Evolutionary conservation across 2,888 invertebrate species (phyloP).

Genomic region (Sycophila texana): DNA sequence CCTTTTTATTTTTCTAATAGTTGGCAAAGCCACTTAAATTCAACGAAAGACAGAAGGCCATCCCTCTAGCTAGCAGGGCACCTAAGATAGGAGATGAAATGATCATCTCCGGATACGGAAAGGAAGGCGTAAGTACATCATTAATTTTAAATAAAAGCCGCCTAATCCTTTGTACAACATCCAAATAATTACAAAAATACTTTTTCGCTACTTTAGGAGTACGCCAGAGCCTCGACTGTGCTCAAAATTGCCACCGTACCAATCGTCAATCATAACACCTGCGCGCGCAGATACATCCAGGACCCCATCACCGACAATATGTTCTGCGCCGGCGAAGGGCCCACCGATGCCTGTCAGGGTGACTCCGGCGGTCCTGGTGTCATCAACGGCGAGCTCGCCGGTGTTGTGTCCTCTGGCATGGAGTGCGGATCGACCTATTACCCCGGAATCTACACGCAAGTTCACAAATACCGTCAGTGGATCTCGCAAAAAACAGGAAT

Average conservation of each 20-base stretch:
- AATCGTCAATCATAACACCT: slow-evolving; percentile 42
- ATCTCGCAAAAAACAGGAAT: slow-evolving; percentile 27
- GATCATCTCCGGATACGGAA: slow-evolving; percentile 56
- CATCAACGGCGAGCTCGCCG: slow-evolving; percentile 53
- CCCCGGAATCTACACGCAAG: slow-evolving; percentile 56
- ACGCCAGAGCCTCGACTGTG: slow-evolving; percentile 32
- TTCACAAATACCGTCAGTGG: slow-evolving; percentile 55
- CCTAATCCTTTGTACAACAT: neutral
- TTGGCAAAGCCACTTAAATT: slow-evolving; percentile 41
- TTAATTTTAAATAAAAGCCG: neutral
- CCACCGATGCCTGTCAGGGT: slow-evolving; percentile 57
- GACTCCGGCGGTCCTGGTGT: slow-evolving; percentile 59
- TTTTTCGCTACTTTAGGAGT: slow-evolving; percentile 40
- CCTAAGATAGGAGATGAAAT: slow-evolving; percentile 47
- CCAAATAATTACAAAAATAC: neutral
- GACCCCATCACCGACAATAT: slow-evolving; percentile 52
- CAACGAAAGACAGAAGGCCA: slow-evolving; percentile 42
- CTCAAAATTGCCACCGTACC: slow-evolving; percentile 50
- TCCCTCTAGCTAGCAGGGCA: slow-evolving; percentile 37
- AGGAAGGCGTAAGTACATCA: slow-evolving; percentile 46
- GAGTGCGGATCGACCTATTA: slow-evolving; percentile 53
- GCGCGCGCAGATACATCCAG: slow-evolving; percentile 42
- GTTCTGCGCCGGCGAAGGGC: slow-evolving; percentile 54
- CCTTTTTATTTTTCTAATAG: slow-evolving; percentile 18
- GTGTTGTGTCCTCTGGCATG: slow-evolving; percentile 57